Evolutionary conservation across 1,140 invertebrate species (phyloP).

Genomic region (Papilio aristodemus): DNA sequence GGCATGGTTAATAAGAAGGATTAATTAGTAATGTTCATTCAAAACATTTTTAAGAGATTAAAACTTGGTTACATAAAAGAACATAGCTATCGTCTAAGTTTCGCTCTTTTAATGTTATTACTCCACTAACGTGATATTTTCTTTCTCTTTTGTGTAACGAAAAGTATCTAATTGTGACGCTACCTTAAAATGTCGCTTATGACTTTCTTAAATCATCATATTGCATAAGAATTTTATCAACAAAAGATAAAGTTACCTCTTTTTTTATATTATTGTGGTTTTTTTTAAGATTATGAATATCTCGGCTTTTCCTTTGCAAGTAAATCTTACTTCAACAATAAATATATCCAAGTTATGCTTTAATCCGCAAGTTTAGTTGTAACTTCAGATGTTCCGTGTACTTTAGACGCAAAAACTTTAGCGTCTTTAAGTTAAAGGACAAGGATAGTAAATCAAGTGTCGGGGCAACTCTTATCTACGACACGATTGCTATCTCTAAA

Average conservation of each 20-base stretch:
- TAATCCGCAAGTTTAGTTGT: conserved; percentile 18
- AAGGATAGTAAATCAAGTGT: conserved; percentile 66
- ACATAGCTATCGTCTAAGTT: too few species aligned
- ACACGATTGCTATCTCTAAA: conserved; percentile 68
- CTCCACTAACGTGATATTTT: too few species aligned
- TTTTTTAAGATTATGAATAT: conserved; percentile 1
- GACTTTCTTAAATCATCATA: too few species aligned
- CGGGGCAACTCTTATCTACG: conserved; percentile 55
- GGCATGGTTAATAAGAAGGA: neutral
- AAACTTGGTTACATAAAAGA: too few species aligned
- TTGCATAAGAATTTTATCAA: too few species aligned
- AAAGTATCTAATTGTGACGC: too few species aligned
- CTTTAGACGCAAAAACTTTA: conserved; percentile 61
- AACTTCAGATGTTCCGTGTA: conserved; percentile 32
- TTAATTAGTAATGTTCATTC: too few species aligned
- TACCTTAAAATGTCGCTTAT: too few species aligned
- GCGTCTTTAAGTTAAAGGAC: conserved; percentile 66
- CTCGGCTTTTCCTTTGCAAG: neutral
- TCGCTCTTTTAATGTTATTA: too few species aligned
- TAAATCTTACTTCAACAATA: neutral
- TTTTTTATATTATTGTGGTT: neutral
- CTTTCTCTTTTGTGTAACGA: too few species aligned
- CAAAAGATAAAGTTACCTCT: too few species aligned
- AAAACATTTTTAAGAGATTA: too few species aligned
- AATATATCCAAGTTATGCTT: conserved; percentile 20